These are phyloP conservation scores for Mizuhopecten yessoensis DNA, from an alignment of 1,140 invertebrate genomes.

Conservation along the genomic window DNA sequence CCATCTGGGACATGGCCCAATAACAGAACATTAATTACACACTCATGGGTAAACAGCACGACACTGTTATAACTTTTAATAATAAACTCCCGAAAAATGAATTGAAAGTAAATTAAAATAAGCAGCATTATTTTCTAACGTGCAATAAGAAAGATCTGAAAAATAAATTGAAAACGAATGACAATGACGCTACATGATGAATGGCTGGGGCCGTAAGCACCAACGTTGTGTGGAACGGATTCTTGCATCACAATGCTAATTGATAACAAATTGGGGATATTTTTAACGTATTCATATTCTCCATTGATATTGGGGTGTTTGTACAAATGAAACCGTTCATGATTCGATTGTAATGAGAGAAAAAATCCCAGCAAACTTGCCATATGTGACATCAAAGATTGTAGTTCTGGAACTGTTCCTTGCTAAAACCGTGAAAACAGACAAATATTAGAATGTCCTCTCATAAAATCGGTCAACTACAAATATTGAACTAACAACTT, in stretches of 20 bases:
- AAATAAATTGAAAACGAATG: constrained; percentile 2
- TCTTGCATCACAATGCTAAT: not conserved
- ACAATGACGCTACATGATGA: not conserved
- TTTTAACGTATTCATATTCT: not conserved
- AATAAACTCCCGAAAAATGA: not conserved
- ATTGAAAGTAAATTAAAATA: not conserved
- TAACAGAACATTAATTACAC: not conserved
- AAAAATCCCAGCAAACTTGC: too few species aligned
- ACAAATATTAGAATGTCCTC: too few species aligned
- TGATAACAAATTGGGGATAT: not conserved
- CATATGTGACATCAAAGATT: too few species aligned
- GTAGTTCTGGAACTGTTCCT: too few species aligned
- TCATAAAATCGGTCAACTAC: too few species aligned
- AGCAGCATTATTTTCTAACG: constrained; percentile 34
- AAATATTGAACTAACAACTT: too few species aligned
- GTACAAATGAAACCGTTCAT: not conserved
- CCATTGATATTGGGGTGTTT: not conserved
- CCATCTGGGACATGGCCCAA: not conserved
- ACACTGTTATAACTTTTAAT: constrained; percentile 9
- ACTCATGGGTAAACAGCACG: not conserved
- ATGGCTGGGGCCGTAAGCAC: not conserved
- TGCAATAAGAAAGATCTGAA: not conserved
- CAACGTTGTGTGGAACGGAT: not conserved
- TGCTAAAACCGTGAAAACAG: too few species aligned
- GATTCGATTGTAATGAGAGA: too few species aligned